Conservation (phyloP, 2,888 invertebrate genomes). For the Poecilus cupreus region DNA sequence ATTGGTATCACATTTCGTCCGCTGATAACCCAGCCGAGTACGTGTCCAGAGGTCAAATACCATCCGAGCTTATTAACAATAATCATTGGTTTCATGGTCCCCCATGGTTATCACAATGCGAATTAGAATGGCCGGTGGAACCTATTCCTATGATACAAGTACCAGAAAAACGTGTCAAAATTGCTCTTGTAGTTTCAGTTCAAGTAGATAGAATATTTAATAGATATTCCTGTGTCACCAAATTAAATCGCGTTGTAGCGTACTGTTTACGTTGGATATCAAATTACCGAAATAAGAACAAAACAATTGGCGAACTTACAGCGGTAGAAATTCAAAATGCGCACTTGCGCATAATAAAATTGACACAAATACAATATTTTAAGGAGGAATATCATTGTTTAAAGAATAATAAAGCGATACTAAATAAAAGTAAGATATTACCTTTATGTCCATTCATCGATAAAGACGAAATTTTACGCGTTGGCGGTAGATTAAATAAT, state of each 20-base stretch:
- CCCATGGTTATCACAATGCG: slow-evolving; percentile 6
- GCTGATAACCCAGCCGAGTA: slow-evolving; percentile 22
- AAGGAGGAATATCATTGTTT: neutral
- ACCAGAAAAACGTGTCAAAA: slow-evolving; percentile 1
- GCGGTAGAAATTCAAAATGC: slow-evolving; percentile 1
- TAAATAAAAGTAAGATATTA: slow-evolving; percentile 7
- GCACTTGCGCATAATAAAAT: slow-evolving; percentile 22
- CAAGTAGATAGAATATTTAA: neutral
- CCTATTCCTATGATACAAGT: neutral
- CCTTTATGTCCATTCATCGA: slow-evolving; percentile 5
- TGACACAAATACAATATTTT: neutral
- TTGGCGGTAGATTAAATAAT: slow-evolving; percentile 25
- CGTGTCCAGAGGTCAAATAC: slow-evolving; percentile 11
- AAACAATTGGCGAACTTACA: neutral
- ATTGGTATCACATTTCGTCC: slow-evolving; percentile 15
- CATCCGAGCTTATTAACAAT: neutral
- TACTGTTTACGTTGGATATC: slow-evolving; percentile 10
- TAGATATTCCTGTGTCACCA: neutral
- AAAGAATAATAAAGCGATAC: neutral
- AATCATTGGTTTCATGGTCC: slow-evolving; percentile 26
- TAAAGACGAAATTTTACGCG: slow-evolving; percentile 8
- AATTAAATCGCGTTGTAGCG: slow-evolving; percentile 20
- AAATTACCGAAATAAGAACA: neutral
- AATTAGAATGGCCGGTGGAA: neutral
- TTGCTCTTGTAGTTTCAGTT: neutral